Base-by-base conservation (phyloP, 2,888 invertebrate genomes). In the Sturmia bella region DNA sequence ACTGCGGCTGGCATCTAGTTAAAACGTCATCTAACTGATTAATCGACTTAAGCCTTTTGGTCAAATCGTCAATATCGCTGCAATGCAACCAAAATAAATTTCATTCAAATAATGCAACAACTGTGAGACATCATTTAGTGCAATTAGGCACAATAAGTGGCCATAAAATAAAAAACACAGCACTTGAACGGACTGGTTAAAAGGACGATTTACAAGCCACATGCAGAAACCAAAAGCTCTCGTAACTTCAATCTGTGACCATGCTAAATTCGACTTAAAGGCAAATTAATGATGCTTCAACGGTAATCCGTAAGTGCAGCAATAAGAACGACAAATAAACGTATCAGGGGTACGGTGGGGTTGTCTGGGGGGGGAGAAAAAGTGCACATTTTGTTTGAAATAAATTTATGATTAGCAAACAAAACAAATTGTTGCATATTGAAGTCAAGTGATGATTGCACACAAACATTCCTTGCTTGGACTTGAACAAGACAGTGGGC, bases 61-160 rank as follows among this genome's bases (percentile, higher is more conserved):
- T 43, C 45, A 37, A 61, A 61, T 37, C 17, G 45, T 76, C 24
- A 43, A 59, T 74, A 48, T 19, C 43, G 19, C n/a, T 11, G 11
- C 41, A 32, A 32, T 17, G 54, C 45, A 17, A 41, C n/a, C 17
- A 13, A 48, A 13, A 76, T 41, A 59, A 76, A 50, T 45, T 73
- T 13, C 3, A 39, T 48, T 39, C 24, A 56, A 64, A 27, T 45
- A 13, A 39, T 19, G 15, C 2, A 48, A 37, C n/a, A 52, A 13
- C 50, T 21, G 32, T 41, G 45, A 75, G 24, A 54, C 12, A 69
- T 89, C 89, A 89, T 90, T 91, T 89, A 88, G 86, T 86, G 89
- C 89, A 90, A 90, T 90, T 91, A 90, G 90, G 87, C 88, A 90
- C 89, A 90, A 90, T 89, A 88, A 89, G 88, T 89, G 87, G 86